These are phyloP conservation scores for Pantherophis guttatus DNA, from an alignment of 2,113 vertebrate genomes.

Conservation along the genomic window DNA sequence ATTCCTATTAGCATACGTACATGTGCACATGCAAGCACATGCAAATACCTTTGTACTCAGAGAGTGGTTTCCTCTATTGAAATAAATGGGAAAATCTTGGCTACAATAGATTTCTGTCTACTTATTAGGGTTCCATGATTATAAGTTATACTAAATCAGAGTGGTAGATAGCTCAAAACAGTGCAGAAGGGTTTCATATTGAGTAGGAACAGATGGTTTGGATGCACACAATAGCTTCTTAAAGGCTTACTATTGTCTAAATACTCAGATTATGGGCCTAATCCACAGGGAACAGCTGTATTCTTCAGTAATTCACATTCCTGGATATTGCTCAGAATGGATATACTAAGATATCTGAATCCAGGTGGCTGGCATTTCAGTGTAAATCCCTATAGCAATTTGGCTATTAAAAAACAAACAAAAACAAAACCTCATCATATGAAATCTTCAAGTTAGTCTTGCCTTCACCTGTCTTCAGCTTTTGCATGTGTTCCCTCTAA, in stretches of 20 bases:
- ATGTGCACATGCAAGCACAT: not conserved
- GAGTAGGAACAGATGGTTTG: not conserved
- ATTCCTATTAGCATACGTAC: not conserved
- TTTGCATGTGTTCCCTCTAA: not conserved
- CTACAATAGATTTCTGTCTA: not conserved
- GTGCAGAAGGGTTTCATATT: not conserved
- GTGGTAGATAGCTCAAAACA: not conserved
- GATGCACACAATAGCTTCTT: not conserved
- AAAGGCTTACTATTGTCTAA: not conserved
- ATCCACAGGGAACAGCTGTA: slow-evolving; percentile 8
- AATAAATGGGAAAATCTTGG: not conserved
- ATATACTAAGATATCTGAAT: not conserved
- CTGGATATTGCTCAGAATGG: not conserved
- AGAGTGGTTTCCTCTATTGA: not conserved
- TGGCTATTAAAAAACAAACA: not conserved
- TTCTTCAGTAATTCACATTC: not conserved
- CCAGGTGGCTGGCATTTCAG: slow-evolving; percentile 5
- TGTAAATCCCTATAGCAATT: not conserved
- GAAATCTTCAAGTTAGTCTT: not conserved
- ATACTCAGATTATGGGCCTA: slow-evolving; percentile 14
- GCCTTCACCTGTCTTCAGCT: not conserved
- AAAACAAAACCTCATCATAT: not conserved
- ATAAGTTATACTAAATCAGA: not conserved
- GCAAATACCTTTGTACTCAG: not conserved
- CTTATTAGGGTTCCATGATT: not conserved